Conservation (phyloP, 2,888 invertebrate genomes). For the Orthosia incerta region DNA sequence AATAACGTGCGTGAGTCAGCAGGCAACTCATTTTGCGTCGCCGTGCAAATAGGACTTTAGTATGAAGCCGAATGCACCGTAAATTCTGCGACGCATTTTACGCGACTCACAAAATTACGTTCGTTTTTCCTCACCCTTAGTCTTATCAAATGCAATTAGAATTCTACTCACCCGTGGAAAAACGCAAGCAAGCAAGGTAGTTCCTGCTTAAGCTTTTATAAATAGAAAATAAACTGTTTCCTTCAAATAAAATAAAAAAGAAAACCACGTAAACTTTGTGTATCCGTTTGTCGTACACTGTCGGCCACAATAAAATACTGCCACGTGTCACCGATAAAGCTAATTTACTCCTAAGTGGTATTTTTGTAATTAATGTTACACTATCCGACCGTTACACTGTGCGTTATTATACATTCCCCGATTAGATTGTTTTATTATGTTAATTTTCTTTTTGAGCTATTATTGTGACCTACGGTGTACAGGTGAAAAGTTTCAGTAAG, state of each 20-base stretch:
- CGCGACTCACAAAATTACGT: too few relatives aligned
- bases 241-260: conserved; percentile 1
- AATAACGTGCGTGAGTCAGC: too few relatives aligned
- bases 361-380: conserved; percentile 75
- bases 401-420: conserved; percentile 69
- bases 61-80: too few relatives aligned
- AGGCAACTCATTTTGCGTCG: too few relatives aligned
- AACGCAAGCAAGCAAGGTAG: background rate
- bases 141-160: background rate
- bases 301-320: conserved; percentile 68
- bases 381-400: conserved; percentile 68
- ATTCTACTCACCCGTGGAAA: background rate
- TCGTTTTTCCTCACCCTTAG: too few relatives aligned
- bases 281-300: conserved; percentile 59
- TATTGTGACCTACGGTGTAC: conserved; percentile 38
- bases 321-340: conserved; percentile 69
- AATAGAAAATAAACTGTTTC: background rate
- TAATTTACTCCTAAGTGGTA: conserved; percentile 76
- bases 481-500: conserved; percentile 50
- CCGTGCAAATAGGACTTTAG: too few relatives aligned
- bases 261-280: conserved; percentile 41
- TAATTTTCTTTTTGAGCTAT: conserved; percentile 58
- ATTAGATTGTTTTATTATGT: conserved; percentile 72
- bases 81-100: too few relatives aligned
- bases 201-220: background rate